A percentile compares a stretch with the other conserved stretches of the same genome.
These are phyloP conservation scores for Emydoidea blandingii DNA, from an alignment of 2,797 vertebrate genomes.

Conservation along the genomic window DNA sequence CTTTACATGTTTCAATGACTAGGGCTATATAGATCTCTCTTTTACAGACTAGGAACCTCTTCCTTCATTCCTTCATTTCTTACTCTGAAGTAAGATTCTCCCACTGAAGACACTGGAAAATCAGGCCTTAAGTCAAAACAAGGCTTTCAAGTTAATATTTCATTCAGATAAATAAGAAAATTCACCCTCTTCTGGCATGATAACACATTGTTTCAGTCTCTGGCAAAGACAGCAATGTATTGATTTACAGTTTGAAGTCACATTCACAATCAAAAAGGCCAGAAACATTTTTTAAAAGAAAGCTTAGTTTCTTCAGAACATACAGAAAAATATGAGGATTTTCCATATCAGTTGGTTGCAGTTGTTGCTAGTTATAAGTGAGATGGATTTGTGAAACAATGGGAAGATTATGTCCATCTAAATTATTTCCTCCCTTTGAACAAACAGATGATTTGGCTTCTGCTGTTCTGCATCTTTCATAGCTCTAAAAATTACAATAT, in stretches of 20 bases:
- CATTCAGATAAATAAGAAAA: neutral
- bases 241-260: neutral
- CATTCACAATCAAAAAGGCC: neutral
- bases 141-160: neutral
- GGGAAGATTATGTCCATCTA: neutral
- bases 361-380: neutral
- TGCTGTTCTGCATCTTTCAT: rapidly evolving
- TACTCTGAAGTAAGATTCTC: neutral
- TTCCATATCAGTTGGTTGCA: neutral
- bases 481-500: neutral
- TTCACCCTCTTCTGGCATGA: neutral
- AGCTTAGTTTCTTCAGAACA: neutral
- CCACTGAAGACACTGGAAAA: rapidly evolving
- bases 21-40: rapidly evolving
- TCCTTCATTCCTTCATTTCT: rapidly evolving
- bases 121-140: neutral
- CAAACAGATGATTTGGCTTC: neutral
- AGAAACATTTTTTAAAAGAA: neutral
- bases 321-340: neutral
- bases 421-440: neutral
- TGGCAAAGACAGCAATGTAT: neutral
- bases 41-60: rapidly evolving
- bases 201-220: neutral
- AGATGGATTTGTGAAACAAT: neutral
- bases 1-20: neutral